Evolutionary conservation across 2,888 invertebrate species (phyloP), one percentile per base, ranked within the genome.

Genomic region (Yponomeuta evonymella): DNA sequence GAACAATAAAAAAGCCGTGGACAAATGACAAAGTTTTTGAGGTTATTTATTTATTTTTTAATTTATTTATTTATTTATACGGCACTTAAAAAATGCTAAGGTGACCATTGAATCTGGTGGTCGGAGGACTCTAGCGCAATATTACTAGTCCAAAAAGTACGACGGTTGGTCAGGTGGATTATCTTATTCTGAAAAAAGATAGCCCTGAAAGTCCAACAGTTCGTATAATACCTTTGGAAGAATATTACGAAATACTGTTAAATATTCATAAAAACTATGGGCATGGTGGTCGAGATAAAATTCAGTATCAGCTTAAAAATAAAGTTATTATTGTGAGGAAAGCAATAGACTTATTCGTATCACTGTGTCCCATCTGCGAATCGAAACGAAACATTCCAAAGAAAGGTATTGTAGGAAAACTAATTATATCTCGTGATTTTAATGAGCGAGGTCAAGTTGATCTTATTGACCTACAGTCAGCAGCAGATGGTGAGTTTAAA

Each of bases 381-480:
- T 48, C 64, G 2, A 73, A 73, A 58, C 70, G 67, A 29, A 66
- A 65, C 12, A 36, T 67, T 58, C 63, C 72, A 23, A 73, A 72
- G 36, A 76, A 74, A 72, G 75, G 75, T 71, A 75, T 51, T 73
- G 73, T 67, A 2, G 12, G 10, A 12, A 64, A 70, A 65, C 76
- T 75, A 33, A 76, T 77, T 72, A 69, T 73, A 51, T 74, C 75
- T 6, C 72, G 67, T 43, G 78, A 74, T 23, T 78, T 76, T 70
- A 79, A 78, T 70, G 30, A 43, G 51, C 72, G 75, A 23, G 77
- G 78, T 71, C 77, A 77, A 73, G 75, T 79, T 23, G 79, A 79
- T 62, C 69, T 80, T 10, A 77, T 81, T 58, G 77, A 79, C 70
- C 73, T 78, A 43, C 78, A 79, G 67, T 74, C 76, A 48, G 62